Evolutionary conservation across 2,113 vertebrate genomes (phyloP), one percentile per base, ranked within the genome.

Genomic region (Aythya baeri): DNA sequence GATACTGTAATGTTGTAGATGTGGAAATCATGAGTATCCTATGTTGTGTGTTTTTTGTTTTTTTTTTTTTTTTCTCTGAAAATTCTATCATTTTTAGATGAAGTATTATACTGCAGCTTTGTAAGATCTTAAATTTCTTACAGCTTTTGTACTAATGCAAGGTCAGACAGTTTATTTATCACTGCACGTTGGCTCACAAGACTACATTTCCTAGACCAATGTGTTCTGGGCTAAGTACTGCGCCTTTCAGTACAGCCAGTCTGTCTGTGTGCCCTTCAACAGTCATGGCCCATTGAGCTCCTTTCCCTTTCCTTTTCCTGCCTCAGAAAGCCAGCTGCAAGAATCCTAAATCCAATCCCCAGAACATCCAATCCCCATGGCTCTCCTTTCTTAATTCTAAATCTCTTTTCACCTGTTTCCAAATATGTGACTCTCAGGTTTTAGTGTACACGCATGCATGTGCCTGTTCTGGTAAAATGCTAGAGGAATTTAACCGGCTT

Each of bases 221-320:
- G 50, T 36, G 27, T 38, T 34, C 8, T 36, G 8, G 4, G 1
- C 36, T 62, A 54, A n/a, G 17, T 32, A 13, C 13, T 0, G 0
- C 31, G 15, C 8, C 11, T 7, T 78, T 44, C 61, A 31, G 34
- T 1, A 2, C 25, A 70, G 21, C 11, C 58, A 67, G 36, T 12
- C 34, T 1, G 0, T 2, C 23, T 34, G 4, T 9, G 13, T 72
- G 12, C 5, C 34, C 49, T 85, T 85, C 43, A 62, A 4, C 21
- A 14, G 7, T 3, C n/a, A 43, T 6, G 17, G 3, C 4, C 23
- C 0, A 0, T 20, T 11, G 52, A 71, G 23, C 7, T 81, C 36
- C 26, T 63, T 63, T 63, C 10, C 62, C 6, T 21, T 63, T 63
- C 29, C 36, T 17, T 20, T 70, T 63, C 36, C 20, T 26, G 52